Conservation (phyloP, 1,140 invertebrate species). For the Papilio polyxenes region DNA sequence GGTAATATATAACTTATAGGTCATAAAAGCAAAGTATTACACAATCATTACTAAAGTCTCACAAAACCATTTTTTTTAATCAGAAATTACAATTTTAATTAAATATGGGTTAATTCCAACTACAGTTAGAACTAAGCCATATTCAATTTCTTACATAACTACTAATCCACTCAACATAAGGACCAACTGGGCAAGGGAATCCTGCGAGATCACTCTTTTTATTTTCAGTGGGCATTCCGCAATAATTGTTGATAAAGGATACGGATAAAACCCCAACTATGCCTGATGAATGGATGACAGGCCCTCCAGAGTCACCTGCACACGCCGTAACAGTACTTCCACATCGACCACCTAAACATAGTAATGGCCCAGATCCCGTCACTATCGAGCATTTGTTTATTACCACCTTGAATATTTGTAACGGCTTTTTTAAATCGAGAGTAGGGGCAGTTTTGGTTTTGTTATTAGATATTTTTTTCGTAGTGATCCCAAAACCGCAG, state of each 20-base stretch:
- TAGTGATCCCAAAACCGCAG: conserved; percentile 11
- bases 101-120: background rate
- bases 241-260: no score
- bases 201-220: background rate
- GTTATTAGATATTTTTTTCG: background rate
- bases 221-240: no score
- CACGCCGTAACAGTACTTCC: background rate
- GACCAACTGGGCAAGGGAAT: background rate
- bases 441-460: background rate
- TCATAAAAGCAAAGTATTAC: no score
- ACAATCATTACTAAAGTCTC: no score
- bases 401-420: conserved; percentile 16
- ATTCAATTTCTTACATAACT: conserved; percentile 18
- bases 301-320: conserved; percentile 17
- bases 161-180: conserved; percentile 26
- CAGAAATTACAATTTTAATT: background rate
- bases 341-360: conserved; percentile 27
- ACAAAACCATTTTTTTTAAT: no score
- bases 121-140: no score
- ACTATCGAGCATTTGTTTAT: background rate
- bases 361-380: background rate
- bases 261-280: conserved; percentile 9
- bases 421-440: background rate
- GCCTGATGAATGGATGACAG: conserved; percentile 23
- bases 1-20: no score